A percentile compares a stretch with the other conserved stretches of the same genome.
phyloP scores from a whole-genome alignment of 2,113 vertebrate genomes.

The Hucho hucho region DNA sequence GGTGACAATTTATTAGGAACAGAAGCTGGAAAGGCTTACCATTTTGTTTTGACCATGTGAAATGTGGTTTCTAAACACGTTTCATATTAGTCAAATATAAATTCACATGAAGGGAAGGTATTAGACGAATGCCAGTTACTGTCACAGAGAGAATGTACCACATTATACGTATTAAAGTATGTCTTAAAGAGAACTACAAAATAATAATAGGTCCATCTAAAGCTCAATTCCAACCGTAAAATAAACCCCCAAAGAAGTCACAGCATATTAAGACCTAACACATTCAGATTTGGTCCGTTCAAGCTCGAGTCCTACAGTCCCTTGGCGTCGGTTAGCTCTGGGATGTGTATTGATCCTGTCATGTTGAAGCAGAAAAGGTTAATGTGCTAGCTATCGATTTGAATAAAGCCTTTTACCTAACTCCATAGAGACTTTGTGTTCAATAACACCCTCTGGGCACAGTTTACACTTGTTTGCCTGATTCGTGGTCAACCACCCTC shows the following conservation, averaged over 20 bases:
- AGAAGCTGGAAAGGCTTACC: neutral
- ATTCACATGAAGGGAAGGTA: neutral
- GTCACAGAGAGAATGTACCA: neutral
- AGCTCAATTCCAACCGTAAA: neutral
- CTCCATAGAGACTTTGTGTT: constrained; percentile 33
- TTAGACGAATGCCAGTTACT: neutral
- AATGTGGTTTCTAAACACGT: neutral
- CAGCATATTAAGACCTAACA: neutral
- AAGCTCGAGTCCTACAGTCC: constrained; percentile 24
- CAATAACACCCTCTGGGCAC: constrained; percentile 42
- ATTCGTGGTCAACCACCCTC: neutral
- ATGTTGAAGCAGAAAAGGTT: constrained; percentile 69
- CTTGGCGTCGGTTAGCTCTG: constrained; percentile 49
- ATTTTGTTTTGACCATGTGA: neutral
- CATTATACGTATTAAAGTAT: neutral
- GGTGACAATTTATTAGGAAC: no score
- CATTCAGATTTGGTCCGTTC: constrained; percentile 37
- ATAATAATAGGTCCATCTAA: neutral
- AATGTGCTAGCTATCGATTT: constrained; percentile 71
- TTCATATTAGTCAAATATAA: neutral
- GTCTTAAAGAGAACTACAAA: no score
- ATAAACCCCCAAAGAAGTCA: neutral
- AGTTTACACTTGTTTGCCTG: neutral
- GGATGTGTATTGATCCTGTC: constrained; percentile 57
- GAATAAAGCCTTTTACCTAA: constrained; percentile 70